Evolutionary conservation across 1,140 invertebrate species (phyloP).

Genomic region (Caenorhabditis tropicalis): DNA sequence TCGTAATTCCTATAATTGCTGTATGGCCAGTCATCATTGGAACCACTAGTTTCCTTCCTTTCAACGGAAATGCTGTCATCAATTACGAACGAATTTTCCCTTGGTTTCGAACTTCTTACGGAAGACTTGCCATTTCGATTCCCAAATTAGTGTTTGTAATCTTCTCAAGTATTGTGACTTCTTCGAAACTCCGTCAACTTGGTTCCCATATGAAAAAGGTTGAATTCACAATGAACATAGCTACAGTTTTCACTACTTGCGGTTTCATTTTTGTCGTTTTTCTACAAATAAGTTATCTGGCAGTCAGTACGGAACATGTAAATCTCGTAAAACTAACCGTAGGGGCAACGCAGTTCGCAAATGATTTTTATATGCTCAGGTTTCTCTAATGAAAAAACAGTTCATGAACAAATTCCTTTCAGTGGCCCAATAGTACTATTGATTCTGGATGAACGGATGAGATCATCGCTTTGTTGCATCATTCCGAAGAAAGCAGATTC

Average conservation of each 20-base stretch:
- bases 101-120: neutral
- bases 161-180: neutral
- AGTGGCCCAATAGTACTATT: neutral
- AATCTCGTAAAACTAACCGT: neutral
- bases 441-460: neutral
- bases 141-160: neutral
- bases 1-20: neutral
- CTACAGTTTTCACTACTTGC: neutral
- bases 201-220: neutral
- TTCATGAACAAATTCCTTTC: no score
- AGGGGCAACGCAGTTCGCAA: neutral
- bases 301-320: neutral
- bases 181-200: neutral
- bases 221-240: neutral
- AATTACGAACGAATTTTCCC: neutral
- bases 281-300: neutral
- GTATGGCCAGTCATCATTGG: neutral
- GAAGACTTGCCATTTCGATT: neutral
- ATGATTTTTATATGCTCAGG: constrained; percentile 4
- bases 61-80: neutral
- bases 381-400: neutral
- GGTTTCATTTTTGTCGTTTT: neutral
- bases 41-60: neutral
- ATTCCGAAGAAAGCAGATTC: neutral
- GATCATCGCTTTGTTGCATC: neutral